Conservation (phyloP, 1,140 invertebrate genomes). For the Drosophila repleta region DNA sequence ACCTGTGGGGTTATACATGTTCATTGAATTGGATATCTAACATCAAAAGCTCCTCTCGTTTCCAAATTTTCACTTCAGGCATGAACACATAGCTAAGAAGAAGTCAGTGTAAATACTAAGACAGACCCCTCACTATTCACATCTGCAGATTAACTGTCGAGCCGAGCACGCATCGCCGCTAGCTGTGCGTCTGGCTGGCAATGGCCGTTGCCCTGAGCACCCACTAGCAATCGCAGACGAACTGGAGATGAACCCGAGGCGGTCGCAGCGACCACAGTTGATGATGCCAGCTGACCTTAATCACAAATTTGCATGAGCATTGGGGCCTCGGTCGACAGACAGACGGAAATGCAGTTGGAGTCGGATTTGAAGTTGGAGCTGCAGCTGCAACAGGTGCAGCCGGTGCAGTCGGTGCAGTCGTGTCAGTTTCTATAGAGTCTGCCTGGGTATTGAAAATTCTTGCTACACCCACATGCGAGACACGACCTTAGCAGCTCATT, state of each 20-base stretch:
- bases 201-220: conserved; percentile 16
- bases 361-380: conserved; percentile 19
- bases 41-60: neutral
- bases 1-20: too few species aligned
- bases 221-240: conserved; percentile 32
- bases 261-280: conserved; percentile 32
- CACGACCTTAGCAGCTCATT: conserved; percentile 64
- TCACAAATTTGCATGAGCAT: conserved; percentile 77
- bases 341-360: conserved; percentile 8
- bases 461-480: conserved; percentile 68
- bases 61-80: neutral
- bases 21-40: too few species aligned
- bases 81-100: neutral
- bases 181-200: conserved; percentile 19
- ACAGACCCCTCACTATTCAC: neutral
- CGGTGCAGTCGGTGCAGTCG: conserved; percentile 54
- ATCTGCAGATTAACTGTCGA: conserved; percentile 8
- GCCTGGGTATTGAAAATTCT: conserved; percentile 8
- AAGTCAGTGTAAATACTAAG: neutral
- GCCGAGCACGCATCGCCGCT: conserved; percentile 15
- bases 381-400: conserved; percentile 56
- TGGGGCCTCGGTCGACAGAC: conserved; percentile 21
- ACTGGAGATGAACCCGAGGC: conserved; percentile 28
- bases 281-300: conserved; percentile 73
- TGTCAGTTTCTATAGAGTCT: conserved; percentile 13